Conservation (phyloP, 2,888 invertebrate species). For the Eurytoma adleriae region DNA sequence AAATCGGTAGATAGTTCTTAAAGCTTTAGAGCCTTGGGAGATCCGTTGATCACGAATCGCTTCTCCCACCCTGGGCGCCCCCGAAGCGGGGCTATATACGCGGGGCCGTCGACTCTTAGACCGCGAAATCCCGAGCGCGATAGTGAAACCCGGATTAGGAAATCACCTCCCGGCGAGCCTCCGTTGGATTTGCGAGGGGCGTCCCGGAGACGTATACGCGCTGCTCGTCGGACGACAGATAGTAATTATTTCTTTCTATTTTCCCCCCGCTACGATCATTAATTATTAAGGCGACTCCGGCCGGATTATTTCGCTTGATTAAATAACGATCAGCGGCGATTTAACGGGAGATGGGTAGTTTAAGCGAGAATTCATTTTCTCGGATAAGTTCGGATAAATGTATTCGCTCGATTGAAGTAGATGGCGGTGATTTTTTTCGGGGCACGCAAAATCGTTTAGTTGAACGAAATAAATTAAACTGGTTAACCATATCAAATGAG, state of each 20-base stretch:
- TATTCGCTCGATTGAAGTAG: background rate
- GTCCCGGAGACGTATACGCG: background rate
- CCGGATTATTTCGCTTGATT: constrained; percentile 24
- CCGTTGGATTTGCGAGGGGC: constrained; percentile 13
- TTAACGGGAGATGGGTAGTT: constrained; percentile 12
- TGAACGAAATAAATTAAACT: no score
- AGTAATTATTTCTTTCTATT: constrained; percentile 23
- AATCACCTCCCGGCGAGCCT: background rate
- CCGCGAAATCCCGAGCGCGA: constrained; percentile 7
- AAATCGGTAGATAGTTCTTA: background rate
- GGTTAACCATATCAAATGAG: no score
- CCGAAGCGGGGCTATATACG: background rate
- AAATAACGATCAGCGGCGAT: background rate
- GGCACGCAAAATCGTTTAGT: background rate
- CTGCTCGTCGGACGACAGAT: background rate
- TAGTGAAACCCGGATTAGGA: constrained; percentile 24
- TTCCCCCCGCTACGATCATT: background rate
- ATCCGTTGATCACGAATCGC: constrained; percentile 14
- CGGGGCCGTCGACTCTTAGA: background rate
- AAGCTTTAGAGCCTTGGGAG: background rate
- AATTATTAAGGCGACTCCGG: background rate
- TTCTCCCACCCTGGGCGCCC: background rate
- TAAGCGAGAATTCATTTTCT: constrained; percentile 36
- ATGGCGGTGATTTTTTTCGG: background rate
- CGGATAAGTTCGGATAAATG: background rate